A percentile compares a stretch with the other conserved stretches of the same genome.
phyloP scores from a whole-genome alignment of 1,140 invertebrate genomes.

The Proctacanthus coquilletti region DNA sequence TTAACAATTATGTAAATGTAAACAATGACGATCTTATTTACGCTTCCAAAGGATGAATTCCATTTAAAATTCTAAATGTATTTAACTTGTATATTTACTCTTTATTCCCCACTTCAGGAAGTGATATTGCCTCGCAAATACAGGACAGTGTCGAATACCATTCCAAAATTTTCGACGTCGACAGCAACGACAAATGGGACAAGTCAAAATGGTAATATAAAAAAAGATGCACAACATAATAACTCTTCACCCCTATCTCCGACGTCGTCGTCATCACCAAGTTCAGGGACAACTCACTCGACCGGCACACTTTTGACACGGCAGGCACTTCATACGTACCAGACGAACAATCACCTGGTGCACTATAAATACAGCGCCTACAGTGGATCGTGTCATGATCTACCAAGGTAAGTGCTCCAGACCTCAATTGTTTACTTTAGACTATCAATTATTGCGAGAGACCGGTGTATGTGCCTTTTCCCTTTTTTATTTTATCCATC shows the following conservation, averaged over 20 bases:
- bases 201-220: slow-evolving; percentile 3
- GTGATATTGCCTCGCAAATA: slow-evolving; percentile 59
- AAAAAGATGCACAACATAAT: no score
- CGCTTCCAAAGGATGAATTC: no score
- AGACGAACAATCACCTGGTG: slow-evolving; percentile 70
- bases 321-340: slow-evolving; percentile 76
- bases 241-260: not conserved
- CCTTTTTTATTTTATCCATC: no score
- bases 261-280: not conserved
- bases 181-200: slow-evolving; percentile 17
- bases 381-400: slow-evolving; percentile 65
- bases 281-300: slow-evolving; percentile 3
- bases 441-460: no score
- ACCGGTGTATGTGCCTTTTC: no score
- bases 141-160: slow-evolving; percentile 58
- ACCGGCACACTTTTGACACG: slow-evolving; percentile 57
- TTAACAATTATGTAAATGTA: no score
- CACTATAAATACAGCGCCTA: slow-evolving; percentile 79
- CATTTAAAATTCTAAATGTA: no score
- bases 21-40: no score
- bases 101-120: slow-evolving; percentile 35
- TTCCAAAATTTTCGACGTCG: slow-evolving; percentile 34
- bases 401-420: slow-evolving; percentile 61
- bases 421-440: no score
- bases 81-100: not conserved